A percentile compares a stretch with the other conserved stretches of the same genome.
phyloP scores from a whole-genome alignment of 2,888 invertebrate species.

The Hypomecis atomaria region DNA sequence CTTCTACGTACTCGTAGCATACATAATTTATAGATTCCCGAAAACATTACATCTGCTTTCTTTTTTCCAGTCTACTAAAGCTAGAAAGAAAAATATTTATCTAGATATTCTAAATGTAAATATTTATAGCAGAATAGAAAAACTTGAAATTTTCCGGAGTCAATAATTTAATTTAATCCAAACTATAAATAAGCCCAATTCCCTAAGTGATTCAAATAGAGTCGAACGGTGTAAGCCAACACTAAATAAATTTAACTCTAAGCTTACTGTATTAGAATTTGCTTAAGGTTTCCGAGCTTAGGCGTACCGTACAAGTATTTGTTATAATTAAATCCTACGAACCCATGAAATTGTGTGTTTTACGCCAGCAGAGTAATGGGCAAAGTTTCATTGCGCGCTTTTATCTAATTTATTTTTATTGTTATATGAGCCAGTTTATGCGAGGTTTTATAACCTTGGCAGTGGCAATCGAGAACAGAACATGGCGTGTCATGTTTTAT shows the following conservation, averaged over 20 bases:
- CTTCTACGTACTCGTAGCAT: no score
- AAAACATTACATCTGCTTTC: no score
- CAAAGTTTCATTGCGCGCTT: slow-evolving; percentile 80
- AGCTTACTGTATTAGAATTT: slow-evolving; percentile 35
- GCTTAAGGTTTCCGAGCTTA: slow-evolving; percentile 32
- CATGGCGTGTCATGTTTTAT: slow-evolving; percentile 50
- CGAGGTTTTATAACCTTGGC: slow-evolving; percentile 69
- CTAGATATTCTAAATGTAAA: no score
- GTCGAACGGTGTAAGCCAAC: slow-evolving; percentile 26
- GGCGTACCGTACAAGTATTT: slow-evolving; percentile 56
- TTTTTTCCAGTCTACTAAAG: no score
- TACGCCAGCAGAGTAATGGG: slow-evolving; percentile 70
- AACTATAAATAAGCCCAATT: slow-evolving; percentile 26
- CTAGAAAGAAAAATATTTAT: no score
- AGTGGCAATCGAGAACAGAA: slow-evolving; percentile 62
- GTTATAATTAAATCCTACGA: slow-evolving; percentile 77
- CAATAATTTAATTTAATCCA: slow-evolving; percentile 21
- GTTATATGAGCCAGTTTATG: slow-evolving; percentile 77
- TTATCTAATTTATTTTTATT: slow-evolving; percentile 83
- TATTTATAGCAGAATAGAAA: no score
- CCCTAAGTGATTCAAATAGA: slow-evolving; percentile 28
- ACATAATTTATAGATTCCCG: no score
- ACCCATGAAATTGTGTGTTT: slow-evolving; percentile 74
- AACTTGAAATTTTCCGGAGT: slow-evolving; percentile 1
- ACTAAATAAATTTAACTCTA: slow-evolving; percentile 28